Base-by-base conservation (phyloP, 1,140 invertebrate genomes). In the Megalonaias nervosa region DNA sequence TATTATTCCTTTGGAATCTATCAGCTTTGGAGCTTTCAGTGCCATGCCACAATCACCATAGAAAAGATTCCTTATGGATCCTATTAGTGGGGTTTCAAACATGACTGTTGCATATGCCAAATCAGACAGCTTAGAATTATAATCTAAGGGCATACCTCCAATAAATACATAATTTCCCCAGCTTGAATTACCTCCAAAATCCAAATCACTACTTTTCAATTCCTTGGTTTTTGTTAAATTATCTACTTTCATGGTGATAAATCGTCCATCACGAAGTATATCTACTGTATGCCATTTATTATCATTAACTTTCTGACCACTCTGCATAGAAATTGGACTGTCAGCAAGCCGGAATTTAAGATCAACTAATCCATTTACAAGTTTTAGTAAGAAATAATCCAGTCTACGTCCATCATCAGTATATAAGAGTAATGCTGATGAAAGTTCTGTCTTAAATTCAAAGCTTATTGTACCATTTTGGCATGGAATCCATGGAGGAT, bases 341-440 rank as follows among this genome's bases (percentile, higher is more conserved):
- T 84, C 82, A 21, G 84, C 86, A 21, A 86, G 72, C 61, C 83
- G 85, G 83, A 96, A 95, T 67, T 95, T 94, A 0, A 97, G 94
- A 93, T 96, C 82, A n/a, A 98, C 91, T 1, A 94, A 94, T 38
- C 97, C 96, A 87, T 97, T 96, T 12, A 98, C 96, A 16, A 99
- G 92, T 88, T 98, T 98, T 71, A 99, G 90, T 91, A 98, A 96
- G 89, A 98, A 97, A 91, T 98, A 99, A 62, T 78, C 76, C 16
- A 16, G 17, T 89, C 98, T 97, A 85, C 96, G 95, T n/a, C 95
- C 95, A 17, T 97, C 97, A 88, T 94, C 95, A 87, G 96, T 97
- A 92, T 97, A 97, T 83, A 98, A 93, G 74, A 99, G 94, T 74
- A 99, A 92, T 19, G 97, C 97, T 90, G 98, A 96, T 14, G 96